Conservation (phyloP, 2,113 vertebrate species). For the Climacteris rufus region DNA sequence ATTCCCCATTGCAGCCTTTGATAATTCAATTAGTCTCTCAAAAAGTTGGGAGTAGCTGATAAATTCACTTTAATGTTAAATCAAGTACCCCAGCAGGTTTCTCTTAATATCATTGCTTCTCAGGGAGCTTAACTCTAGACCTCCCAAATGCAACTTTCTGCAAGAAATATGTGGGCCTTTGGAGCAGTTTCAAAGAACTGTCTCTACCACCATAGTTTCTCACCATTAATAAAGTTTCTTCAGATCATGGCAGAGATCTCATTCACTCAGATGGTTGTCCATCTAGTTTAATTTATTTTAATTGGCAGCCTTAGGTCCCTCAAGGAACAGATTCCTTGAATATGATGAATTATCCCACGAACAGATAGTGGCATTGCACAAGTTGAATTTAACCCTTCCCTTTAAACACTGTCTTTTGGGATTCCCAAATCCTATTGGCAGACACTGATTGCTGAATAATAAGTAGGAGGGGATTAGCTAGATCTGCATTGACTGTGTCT, state of each 20-base stretch:
- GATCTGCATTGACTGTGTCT: constrained; percentile 22
- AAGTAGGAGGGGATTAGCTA: constrained; percentile 54
- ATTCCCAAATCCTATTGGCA: constrained; percentile 48
- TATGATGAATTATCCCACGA: constrained; percentile 1
- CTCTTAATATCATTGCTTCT: constrained; percentile 24
- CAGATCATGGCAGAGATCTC: background rate
- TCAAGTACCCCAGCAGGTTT: constrained; percentile 39
- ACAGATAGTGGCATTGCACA: background rate
- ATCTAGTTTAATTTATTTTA: constrained; percentile 46
- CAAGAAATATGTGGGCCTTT: background rate
- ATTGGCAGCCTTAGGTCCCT: constrained; percentile 5
- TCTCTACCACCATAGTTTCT: background rate
- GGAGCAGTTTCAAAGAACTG: constrained; percentile 43
- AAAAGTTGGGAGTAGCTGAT: constrained; percentile 38
- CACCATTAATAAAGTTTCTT: constrained; percentile 45
- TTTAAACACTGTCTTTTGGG: background rate
- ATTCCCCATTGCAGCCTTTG: constrained; percentile 30
- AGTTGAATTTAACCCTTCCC: constrained; percentile 50
- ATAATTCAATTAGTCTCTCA: constrained; percentile 53
- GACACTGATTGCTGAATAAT: constrained; percentile 30
- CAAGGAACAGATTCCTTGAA: background rate
- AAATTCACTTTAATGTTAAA: constrained; percentile 59
- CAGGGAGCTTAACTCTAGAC: constrained; percentile 32
- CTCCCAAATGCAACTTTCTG: constrained; percentile 16
- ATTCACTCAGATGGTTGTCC: background rate